Evolutionary conservation across 1,140 invertebrate species (phyloP), one percentile per base, ranked within the genome.

Genomic region (Cecropterus lyciades): DNA sequence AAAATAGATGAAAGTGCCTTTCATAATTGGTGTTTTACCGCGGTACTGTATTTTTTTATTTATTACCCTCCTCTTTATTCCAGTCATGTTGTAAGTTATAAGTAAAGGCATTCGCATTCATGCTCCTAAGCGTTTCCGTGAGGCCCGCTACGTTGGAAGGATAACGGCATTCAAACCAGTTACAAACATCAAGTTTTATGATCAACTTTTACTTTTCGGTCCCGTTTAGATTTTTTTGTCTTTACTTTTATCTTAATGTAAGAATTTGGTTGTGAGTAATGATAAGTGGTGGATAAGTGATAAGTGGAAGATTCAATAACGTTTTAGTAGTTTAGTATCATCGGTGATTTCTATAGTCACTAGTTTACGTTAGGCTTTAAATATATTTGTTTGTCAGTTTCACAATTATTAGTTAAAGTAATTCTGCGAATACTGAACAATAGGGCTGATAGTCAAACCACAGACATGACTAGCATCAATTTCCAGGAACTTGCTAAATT

Each of bases 141-240:
- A 55, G 56, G 56, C 43, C 43, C 37, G 24, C 42, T 11, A n/a
- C 24, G 43, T 27, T 46, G 56, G 56, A 59, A 59, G 56, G 56
- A 33, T 60, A 60, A 60, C 56, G 56, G 56, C 56, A 33, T 33
- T 46, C 56, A 60, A 60, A 60, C 57, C 57, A 48, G 57, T 60
- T 60, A 60, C 43, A 60, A 46, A 30, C 43, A 13, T 60, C 42
- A 37, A 48, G 57, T 48, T 60, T 60, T 48, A 60, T 60, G 57
- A 48, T 60, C 57, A 60, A 60, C 57, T 60, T 60, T 60, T 60
- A 60, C 57, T 60, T 60, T 60, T 60, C 45, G 57, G 15, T 59
- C 24, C 45, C 57, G 57, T 60, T 60, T 46, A 16, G 43, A n/a
- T 48, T 33, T 48, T 48, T 60, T 37, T 48, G 24, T n/a, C 56